Base-by-base conservation (phyloP, 2,113 vertebrate genomes). In the Seriola quinqueradiata region DNA sequence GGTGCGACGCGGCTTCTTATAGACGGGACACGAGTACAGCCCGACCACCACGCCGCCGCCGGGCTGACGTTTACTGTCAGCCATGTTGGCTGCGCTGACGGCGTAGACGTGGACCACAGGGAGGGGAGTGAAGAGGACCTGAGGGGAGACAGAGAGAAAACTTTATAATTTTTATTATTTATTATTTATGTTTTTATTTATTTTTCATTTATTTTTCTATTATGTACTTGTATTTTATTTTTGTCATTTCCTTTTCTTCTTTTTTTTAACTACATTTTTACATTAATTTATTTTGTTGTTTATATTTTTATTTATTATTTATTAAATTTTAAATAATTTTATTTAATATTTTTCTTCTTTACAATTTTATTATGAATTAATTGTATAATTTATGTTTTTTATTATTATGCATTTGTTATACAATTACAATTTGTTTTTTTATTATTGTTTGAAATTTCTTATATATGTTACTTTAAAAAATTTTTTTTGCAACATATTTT, bases 81-180 rank as follows among this genome's bases (percentile, higher is more conserved):
- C 81, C 14, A 70, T 70, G 0, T 77, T 88, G 42, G 83, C 75
- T 0, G 85, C 88, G 87, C 94, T 96, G 72, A 97, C 83, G 12
- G 96, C 96, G 1, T 93, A 97, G 69, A 97, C 95, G 0, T 97
- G 96, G 23, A 96, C 96, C 38, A 97, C 97, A 0, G 97, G 97
- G 19, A 97, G 93, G 8, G 93, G 93, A 0, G 95, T 95, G 89
- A 97, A 97, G 80, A 97, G 94, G 60, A 96, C 95, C 96, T 97
- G 90, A 44, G 68, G 4, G 50, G 69, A 59, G 32, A 2, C 59
- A 60, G 6, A 66, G 23, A 72, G 4, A 67, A 67, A 8, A 8
- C 8, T 42, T 11, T 9, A 1, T 36, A 28, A 46, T 50, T 16
- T 50, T 13, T 12, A 46, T 46, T 36, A 32, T 3, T 59, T 5